Evolutionary conservation across 2,113 vertebrate species (phyloP), one percentile per base, ranked within the genome.

Genomic region (Sylvia atricapilla): DNA sequence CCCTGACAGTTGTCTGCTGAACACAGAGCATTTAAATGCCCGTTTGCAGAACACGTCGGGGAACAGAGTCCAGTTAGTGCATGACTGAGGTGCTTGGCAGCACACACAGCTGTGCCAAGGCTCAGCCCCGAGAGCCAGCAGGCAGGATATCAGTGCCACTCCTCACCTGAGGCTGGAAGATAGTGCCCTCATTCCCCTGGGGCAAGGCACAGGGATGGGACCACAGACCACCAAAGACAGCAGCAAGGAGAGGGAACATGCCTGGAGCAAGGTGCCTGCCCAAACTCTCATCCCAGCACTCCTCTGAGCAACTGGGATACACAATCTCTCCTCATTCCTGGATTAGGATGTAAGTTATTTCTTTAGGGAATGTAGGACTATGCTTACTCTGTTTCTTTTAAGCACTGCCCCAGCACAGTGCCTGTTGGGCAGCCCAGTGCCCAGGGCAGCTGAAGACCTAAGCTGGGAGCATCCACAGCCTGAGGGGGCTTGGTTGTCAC

Each of bases 1-100:
- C 93, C 74, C 86, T 91, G 77, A 84, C 81, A 77, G 89, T 80
- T 95, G 59, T 80, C 83, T 94, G 90, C 39, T 84, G 53, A 94
- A 87, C 3, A 2, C 4, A 66, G 53, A 88, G 60, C 77, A 75
- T 78, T 89, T 70, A 75, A 89, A 74, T 37, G 83, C 43, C 77
- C 0, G 0, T 87, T 80, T 73, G 63, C 76, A 85, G 92, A 77
- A 90, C 72, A 2, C 0, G 6, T 33, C 0, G 0, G 72, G 93
- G 60, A 68, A 52, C n/a, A 62, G 50, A 59, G 37, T 13, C 50
- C 64, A 66, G 35, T 43, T 25, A 86, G 63, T 20, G 63, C 0
- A 0, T 17, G n/a, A 60, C 55, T 5, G 20, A 62, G 67, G 67
- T 30, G 44, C 59, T 58, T 9, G 3, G 52, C 33, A 27, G 55